These are phyloP conservation scores for Callipepla squamata DNA, from an alignment of 2,113 vertebrate species.

Conservation along the genomic window DNA sequence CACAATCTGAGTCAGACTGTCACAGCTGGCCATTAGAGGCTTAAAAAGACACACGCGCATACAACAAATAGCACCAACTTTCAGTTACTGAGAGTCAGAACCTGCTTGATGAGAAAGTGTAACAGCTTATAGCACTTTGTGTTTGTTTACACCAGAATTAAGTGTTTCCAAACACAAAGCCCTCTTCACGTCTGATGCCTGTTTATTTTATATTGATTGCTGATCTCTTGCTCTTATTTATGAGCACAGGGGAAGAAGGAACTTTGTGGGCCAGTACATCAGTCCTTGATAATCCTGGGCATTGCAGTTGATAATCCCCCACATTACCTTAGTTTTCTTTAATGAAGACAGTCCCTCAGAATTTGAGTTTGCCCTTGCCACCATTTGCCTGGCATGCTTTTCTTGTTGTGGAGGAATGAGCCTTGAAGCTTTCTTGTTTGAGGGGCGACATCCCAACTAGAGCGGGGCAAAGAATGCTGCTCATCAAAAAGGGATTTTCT, in stretches of 20 bases:
- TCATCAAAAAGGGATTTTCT: constrained; percentile 36
- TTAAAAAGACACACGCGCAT: constrained; percentile 60
- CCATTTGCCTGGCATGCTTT: not conserved
- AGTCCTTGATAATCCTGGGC: constrained; percentile 4
- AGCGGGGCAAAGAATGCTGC: not conserved
- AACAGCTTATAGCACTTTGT: not conserved
- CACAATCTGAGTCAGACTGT: constrained; percentile 74
- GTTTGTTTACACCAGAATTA: too few relatives aligned
- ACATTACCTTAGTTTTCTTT: not conserved
- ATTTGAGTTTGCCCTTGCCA: not conserved
- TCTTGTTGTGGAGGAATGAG: not conserved
- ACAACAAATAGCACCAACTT: constrained; percentile 48
- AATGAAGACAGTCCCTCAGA: not conserved
- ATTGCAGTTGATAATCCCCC: not conserved
- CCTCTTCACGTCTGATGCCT: not conserved
- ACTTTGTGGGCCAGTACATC: not conserved
- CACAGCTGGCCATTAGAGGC: constrained; percentile 73
- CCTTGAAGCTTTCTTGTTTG: not conserved
- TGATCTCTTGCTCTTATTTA: not conserved
- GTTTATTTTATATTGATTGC: constrained; percentile 10
- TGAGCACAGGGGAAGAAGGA: not conserved
- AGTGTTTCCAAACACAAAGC: not conserved
- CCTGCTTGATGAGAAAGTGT: constrained; percentile 12
- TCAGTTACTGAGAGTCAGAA: constrained; percentile 18
- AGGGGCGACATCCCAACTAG: not conserved